Conservation (phyloP, 2,797 vertebrate species). For the Pelodytes ibericus region DNA sequence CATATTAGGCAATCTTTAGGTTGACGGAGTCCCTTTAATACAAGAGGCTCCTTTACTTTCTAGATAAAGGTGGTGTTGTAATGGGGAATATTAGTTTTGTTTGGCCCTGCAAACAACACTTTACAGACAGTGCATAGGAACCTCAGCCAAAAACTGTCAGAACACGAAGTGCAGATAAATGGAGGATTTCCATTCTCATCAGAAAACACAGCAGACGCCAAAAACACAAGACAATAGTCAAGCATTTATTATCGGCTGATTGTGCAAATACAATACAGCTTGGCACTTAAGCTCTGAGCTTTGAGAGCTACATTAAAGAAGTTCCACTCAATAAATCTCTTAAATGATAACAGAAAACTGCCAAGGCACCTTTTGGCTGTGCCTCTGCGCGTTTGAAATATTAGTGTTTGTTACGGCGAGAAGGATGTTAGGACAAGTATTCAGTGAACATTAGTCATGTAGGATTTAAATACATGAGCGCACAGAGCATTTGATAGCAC, state of each 20-base stretch:
- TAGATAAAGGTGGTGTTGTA: too few relatives aligned
- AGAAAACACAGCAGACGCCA: conserved; percentile 53
- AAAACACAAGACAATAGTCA: conserved; percentile 55
- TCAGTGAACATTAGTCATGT: conserved; percentile 42
- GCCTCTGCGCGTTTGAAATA: conserved; percentile 45
- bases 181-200: conserved; percentile 55
- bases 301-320: conserved; percentile 55
- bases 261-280: conserved; percentile 55
- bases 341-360: conserved; percentile 56
- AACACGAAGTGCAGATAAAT: conserved; percentile 53
- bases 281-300: conserved; percentile 53
- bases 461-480: conserved; percentile 40
- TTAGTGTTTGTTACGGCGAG: conserved; percentile 40
- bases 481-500: conserved; percentile 32
- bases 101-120: conserved; percentile 21
- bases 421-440: conserved; percentile 46
- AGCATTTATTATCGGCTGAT: conserved; percentile 56
- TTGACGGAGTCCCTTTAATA: too few relatives aligned
- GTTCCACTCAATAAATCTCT: conserved; percentile 57
- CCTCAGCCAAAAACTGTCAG: conserved; percentile 27
- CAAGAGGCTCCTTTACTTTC: too few relatives aligned
- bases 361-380: conserved; percentile 54
- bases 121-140: conserved; percentile 39
- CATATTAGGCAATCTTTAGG: too few relatives aligned
- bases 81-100: too few relatives aligned